phyloP scores from a whole-genome alignment of 2,113 vertebrate species.

The Hippocampus barbouri region DNA sequence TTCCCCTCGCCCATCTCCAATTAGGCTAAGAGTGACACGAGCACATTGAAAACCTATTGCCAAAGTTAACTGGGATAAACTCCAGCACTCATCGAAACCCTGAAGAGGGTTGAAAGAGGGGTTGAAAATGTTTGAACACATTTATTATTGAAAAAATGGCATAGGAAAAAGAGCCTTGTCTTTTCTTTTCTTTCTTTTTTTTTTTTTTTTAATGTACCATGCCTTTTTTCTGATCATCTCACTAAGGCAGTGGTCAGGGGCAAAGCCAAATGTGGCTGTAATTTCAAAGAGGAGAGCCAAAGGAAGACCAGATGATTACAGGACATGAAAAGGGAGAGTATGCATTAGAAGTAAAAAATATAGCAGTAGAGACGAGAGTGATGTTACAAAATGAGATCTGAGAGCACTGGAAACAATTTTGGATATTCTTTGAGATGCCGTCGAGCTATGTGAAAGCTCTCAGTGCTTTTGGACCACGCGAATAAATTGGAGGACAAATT shows the following conservation, averaged over 20 bases:
- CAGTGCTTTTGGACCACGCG: background rate
- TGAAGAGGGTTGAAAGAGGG: too few species aligned
- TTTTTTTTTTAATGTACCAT: conserved; percentile 16
- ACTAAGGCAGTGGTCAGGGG: conserved; percentile 25
- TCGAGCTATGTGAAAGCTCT: background rate
- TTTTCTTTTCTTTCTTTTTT: background rate
- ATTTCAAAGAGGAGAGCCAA: conserved; percentile 31
- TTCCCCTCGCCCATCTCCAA: too few species aligned
- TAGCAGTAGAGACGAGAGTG: conserved; percentile 5
- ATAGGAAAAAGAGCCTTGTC: background rate
- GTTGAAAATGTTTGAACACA: too few species aligned
- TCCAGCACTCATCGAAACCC: too few species aligned
- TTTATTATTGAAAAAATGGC: background rate
- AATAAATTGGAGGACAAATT: background rate
- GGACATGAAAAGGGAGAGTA: conserved; percentile 30
- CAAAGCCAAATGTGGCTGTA: conserved; percentile 21
- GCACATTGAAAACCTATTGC: too few species aligned
- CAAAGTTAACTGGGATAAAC: too few species aligned
- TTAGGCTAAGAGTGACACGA: too few species aligned
- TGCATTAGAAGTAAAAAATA: conserved; percentile 26
- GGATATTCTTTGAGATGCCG: background rate
- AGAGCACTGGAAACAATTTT: background rate
- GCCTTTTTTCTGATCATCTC: conserved; percentile 10
- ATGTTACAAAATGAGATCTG: conserved; percentile 10
- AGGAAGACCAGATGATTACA: conserved; percentile 44